Conservation (phyloP, 2,797 vertebrate genomes). For the Siniperca scherzeri region DNA sequence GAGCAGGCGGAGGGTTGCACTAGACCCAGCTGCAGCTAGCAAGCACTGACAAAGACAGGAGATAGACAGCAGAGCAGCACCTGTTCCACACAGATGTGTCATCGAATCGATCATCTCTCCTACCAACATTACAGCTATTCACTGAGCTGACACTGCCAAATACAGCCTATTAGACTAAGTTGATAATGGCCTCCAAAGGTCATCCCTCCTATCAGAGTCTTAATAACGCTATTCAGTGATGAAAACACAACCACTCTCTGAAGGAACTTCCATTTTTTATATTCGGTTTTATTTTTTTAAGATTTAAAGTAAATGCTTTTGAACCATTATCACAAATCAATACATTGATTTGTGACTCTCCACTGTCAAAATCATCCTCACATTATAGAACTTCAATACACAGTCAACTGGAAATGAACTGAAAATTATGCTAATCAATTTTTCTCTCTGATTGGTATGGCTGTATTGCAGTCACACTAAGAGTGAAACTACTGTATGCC, state of each 20-base stretch:
- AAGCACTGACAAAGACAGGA: constrained; percentile 49
- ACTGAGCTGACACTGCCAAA: constrained; percentile 66
- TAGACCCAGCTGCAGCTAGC: constrained; percentile 68
- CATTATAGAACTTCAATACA: constrained; percentile 15
- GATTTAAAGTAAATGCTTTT: constrained; percentile 25
- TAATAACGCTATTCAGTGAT: constrained; percentile 36
- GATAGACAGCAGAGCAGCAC: constrained; percentile 65
- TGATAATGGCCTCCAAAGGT: constrained; percentile 64
- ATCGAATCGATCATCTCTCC: constrained; percentile 75
- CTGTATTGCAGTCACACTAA: constrained; percentile 1
- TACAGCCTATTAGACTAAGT: constrained; percentile 52
- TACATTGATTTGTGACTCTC: constrained; percentile 15
- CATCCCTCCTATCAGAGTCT: constrained; percentile 40
- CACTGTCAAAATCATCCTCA: constrained; percentile 13
- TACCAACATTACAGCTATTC: constrained; percentile 76
- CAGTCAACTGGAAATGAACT: constrained; percentile 17
- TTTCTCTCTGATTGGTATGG: background rate
- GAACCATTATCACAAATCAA: constrained; percentile 30
- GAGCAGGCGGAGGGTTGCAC: constrained; percentile 64
- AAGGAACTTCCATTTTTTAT: constrained; percentile 13
- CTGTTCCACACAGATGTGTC: constrained; percentile 80
- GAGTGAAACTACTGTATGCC: background rate
- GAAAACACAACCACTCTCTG: constrained; percentile 30
- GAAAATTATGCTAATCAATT: constrained; percentile 13
- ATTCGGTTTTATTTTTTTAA: background rate